phyloP scores from a whole-genome alignment of 2,888 invertebrate species.

The Blastobasis adustella region DNA sequence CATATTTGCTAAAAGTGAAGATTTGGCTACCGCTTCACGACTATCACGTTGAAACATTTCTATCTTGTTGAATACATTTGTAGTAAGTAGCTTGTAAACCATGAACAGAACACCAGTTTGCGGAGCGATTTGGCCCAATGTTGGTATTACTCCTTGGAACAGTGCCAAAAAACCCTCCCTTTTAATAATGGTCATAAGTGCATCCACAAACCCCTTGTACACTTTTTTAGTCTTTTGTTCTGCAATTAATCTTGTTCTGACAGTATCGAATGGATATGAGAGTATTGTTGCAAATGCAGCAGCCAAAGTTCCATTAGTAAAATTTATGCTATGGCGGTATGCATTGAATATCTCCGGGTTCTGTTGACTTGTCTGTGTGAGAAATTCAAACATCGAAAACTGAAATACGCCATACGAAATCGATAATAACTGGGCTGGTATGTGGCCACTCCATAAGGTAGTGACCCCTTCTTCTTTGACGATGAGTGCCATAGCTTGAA shows the following conservation, averaged over 20 bases:
- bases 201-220: conserved; percentile 77
- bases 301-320: conserved; percentile 90
- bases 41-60: conserved; percentile 43
- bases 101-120: conserved; percentile 94
- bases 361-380: conserved; percentile 56
- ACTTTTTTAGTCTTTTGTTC: conserved; percentile 69
- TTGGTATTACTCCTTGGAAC: conserved; percentile 89
- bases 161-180: conserved; percentile 81
- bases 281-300: conserved; percentile 85
- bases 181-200: conserved; percentile 74
- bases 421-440: conserved; percentile 94
- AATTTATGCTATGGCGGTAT: too few species aligned
- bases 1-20: conserved; percentile 67
- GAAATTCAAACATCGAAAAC: conserved; percentile 80
- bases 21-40: conserved; percentile 25
- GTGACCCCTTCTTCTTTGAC: conserved; percentile 86
- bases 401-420: conserved; percentile 89
- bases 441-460: conserved; percentile 97
- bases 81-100: conserved; percentile 86
- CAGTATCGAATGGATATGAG: conserved; percentile 95
- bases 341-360: too few species aligned
- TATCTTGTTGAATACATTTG: conserved; percentile 59
- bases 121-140: conserved; percentile 90
- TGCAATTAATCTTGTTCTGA: conserved; percentile 94
- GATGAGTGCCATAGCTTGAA: conserved; percentile 86